Evolutionary conservation across 2,888 invertebrate genomes (phyloP).

Genomic region (Megamerina dolium): DNA sequence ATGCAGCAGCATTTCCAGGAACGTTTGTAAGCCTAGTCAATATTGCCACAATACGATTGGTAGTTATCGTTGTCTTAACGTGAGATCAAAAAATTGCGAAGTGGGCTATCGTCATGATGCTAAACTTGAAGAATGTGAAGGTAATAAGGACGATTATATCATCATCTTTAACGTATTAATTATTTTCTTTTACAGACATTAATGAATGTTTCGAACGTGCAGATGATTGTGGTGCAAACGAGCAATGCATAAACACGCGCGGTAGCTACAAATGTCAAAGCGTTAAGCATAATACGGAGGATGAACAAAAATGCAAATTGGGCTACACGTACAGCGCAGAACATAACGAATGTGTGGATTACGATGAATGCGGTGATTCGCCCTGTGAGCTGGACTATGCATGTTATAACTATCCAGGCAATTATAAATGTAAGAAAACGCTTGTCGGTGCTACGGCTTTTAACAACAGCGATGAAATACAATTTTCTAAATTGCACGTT

Average conservation of each 20-base stretch:
- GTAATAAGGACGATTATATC: conserved; percentile 37
- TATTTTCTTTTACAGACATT: conserved; percentile 53
- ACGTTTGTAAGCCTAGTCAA: conserved; percentile 58
- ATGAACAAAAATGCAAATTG: too few species aligned
- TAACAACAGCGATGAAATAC: too few species aligned
- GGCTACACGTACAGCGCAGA: too few species aligned
- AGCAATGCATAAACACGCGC: conserved; percentile 65
- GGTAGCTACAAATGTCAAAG: conserved; percentile 66
- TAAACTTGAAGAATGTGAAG: conserved; percentile 56
- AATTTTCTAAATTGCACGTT: conserved; percentile 10
- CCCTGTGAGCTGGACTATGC: background rate
- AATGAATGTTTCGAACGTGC: conserved; percentile 72
- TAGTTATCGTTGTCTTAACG: conserved; percentile 56
- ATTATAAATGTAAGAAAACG: conserved; percentile 58
- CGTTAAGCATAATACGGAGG: too few species aligned
- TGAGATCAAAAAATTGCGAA: conserved; percentile 33
- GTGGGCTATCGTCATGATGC: conserved; percentile 55
- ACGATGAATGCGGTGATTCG: conserved; percentile 53
- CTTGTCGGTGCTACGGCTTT: too few species aligned
- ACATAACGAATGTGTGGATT: too few species aligned
- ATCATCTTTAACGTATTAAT: background rate
- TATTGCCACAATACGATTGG: conserved; percentile 65
- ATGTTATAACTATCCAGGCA: conserved; percentile 50
- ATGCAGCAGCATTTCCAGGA: conserved; percentile 58
- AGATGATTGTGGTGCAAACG: conserved; percentile 61